Conservation (phyloP, 2,888 invertebrate genomes). For the Athalia cordata region DNA sequence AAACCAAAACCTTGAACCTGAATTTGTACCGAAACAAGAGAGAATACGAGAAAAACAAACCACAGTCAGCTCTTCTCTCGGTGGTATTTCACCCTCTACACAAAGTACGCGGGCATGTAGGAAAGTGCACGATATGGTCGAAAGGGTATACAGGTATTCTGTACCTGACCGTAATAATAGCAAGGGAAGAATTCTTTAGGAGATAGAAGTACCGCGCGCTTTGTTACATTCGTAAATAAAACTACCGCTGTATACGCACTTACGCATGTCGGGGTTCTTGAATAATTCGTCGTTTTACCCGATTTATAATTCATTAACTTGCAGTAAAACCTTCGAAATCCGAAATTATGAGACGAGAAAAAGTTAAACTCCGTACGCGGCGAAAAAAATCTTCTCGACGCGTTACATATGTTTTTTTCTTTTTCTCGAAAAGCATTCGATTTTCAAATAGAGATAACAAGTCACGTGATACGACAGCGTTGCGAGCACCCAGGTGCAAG, state of each 20-base stretch:
- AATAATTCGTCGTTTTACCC: not conserved
- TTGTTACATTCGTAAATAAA: conserved; percentile 22
- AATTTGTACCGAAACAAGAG: no score
- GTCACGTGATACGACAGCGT: no score
- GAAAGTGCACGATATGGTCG: no score
- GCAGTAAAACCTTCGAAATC: not conserved
- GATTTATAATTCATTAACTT: not conserved
- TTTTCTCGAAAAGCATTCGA: no score
- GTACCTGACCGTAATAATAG: conserved; percentile 1
- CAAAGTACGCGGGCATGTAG: no score
- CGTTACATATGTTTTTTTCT: no score
- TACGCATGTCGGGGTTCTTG: not conserved
- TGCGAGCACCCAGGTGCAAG: no score
- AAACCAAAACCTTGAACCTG: not conserved
- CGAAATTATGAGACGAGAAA: no score
- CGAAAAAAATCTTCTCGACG: no score
- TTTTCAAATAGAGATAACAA: no score
- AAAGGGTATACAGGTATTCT: not conserved
- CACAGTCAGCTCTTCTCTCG: not conserved
- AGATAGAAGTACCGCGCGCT: not conserved
- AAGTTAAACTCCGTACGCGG: no score
- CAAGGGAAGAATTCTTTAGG: conserved; percentile 12
- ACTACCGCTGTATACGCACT: not conserved
- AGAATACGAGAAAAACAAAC: not conserved
- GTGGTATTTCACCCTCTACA: no score